A percentile compares a stretch with the other conserved stretches of the same genome.
Conservation (phyloP, 2,888 invertebrate genomes). For the Chaetogeoica ovagalla region DNA sequence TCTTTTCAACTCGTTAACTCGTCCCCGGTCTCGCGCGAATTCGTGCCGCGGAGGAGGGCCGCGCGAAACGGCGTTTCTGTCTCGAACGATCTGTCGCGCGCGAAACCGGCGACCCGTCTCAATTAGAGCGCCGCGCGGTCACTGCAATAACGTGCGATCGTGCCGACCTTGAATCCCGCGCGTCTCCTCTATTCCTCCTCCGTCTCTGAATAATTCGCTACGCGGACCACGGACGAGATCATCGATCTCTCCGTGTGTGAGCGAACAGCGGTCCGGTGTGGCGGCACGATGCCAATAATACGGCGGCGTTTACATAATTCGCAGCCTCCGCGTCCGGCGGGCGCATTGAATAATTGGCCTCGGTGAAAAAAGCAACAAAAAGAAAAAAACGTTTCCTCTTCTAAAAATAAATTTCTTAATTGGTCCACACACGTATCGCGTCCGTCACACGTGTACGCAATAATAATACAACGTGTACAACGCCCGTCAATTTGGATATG, state of each 20-base stretch:
- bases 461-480: no score
- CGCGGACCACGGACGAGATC: background rate
- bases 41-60: no score
- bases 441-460: no score
- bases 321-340: background rate
- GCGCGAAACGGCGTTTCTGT: no score
- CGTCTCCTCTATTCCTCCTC: no score
- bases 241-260: slow-evolving; percentile 22
- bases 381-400: background rate
- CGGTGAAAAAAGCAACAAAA: background rate
- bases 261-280: background rate
- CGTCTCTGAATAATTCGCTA: slow-evolving; percentile 29
- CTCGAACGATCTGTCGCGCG: no score
- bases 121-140: no score
- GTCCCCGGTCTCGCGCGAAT: no score
- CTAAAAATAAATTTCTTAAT: slow-evolving; percentile 44
- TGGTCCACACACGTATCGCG: slow-evolving; percentile 10
- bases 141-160: background rate
- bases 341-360: slow-evolving; percentile 32
- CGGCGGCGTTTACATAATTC: no score
- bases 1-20: no score
- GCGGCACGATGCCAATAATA: slow-evolving; percentile 16
- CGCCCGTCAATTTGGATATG: no score
- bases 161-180: slow-evolving; percentile 18
- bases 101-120: no score